Evolutionary conservation across 2,797 vertebrate genomes (phyloP).

Genomic region (Hypotaenidia philippensis): DNA sequence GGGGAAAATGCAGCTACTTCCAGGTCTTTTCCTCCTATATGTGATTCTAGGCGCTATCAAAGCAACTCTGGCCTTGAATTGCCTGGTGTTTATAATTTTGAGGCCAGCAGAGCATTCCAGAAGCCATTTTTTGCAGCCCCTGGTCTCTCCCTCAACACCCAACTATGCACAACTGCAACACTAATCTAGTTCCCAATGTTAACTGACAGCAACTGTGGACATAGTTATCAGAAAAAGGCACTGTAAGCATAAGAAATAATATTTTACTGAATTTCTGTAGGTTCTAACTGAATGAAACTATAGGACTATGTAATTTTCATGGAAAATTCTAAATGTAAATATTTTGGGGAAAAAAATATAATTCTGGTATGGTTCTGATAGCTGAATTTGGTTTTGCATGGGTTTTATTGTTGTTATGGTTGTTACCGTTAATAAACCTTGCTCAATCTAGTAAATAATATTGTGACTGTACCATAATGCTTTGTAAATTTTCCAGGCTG

Average conservation of each 20-base stretch:
- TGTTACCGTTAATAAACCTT: constrained; percentile 52
- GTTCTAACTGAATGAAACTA: not conserved
- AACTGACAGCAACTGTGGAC: not conserved
- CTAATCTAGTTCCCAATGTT: not conserved
- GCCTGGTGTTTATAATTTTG: no score
- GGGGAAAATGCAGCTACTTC: no score
- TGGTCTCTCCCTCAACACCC: no score
- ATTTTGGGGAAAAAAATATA: not conserved
- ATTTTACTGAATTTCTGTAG: not conserved
- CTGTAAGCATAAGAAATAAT: not conserved
- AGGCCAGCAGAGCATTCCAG: no score
- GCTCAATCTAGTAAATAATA: constrained; percentile 1
- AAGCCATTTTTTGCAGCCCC: no score
- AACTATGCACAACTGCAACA: no score
- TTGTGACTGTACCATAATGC: constrained; percentile 17
- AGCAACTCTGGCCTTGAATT: no score
- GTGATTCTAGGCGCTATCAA: no score
- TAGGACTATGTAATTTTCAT: not conserved
- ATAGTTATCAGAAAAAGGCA: not conserved
- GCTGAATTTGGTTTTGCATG: constrained; percentile 11
- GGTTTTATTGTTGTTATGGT: not conserved
- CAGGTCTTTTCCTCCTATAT: no score
- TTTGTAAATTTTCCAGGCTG: constrained; percentile 4
- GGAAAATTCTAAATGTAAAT: not conserved
- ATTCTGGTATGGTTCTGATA: not conserved